Conservation (phyloP, 2,797 vertebrate species). For the Sebastes nivosus region DNA sequence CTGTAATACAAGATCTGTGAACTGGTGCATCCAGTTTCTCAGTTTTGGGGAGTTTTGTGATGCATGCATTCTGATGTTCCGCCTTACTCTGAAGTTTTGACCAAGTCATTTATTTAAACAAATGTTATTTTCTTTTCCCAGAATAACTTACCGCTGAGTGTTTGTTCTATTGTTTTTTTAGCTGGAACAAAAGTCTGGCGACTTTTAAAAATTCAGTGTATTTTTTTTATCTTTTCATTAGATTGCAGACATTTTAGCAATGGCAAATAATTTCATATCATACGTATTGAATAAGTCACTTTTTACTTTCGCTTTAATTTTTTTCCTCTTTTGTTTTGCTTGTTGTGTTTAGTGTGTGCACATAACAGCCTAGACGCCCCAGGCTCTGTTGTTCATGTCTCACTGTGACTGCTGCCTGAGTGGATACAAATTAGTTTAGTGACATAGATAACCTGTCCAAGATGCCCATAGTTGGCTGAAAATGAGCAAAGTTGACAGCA, state of each 20-base stretch:
- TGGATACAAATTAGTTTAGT: slow-evolving; percentile 96
- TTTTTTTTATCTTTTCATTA: neutral
- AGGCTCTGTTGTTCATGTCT: slow-evolving; percentile 81
- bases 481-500: slow-evolving; percentile 96
- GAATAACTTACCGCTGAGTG: neutral
- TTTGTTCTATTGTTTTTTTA: neutral
- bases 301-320: neutral
- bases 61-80: slow-evolving; percentile 3
- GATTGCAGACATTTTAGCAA: neutral
- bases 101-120: slow-evolving; percentile 7
- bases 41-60: slow-evolving; percentile 45
- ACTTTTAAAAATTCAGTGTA: neutral
- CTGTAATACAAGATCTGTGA: slow-evolving; percentile 21
- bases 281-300: neutral
- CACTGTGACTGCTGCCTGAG: slow-evolving; percentile 88
- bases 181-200: neutral
- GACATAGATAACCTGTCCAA: slow-evolving; percentile 92
- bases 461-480: slow-evolving; percentile 90
- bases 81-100: slow-evolving; percentile 7
- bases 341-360: slow-evolving; percentile 37
- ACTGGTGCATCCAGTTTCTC: slow-evolving; percentile 44
- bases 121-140: neutral
- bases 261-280: neutral
- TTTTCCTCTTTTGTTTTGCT: slow-evolving; percentile 7
- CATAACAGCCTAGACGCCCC: slow-evolving; percentile 50